A percentile compares a stretch with the other conserved stretches of the same genome.
Conservation (phyloP, 2,797 vertebrate genomes). For the Urosaurus nigricauda region DNA sequence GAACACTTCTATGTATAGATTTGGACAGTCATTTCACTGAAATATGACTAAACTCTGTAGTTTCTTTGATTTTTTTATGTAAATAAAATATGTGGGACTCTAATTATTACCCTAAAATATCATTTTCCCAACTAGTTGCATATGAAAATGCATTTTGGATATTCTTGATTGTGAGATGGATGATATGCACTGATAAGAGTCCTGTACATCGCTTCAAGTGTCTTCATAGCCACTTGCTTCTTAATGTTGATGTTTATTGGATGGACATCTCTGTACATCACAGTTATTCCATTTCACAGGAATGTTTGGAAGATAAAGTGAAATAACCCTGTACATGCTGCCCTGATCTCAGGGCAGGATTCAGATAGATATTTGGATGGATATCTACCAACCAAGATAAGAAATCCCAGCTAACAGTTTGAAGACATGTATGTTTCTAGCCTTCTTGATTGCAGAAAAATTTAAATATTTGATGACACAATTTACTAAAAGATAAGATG, state of each 20-base stretch:
- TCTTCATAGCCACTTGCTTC: not conserved
- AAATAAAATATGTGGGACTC: not conserved
- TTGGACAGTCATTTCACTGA: not conserved
- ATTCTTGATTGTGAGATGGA: not conserved
- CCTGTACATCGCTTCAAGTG: not conserved
- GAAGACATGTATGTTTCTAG: no score
- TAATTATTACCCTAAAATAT: not conserved
- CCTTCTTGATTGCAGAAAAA: not conserved
- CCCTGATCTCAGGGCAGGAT: not conserved
- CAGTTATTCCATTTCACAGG: no score
- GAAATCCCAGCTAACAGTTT: no score
- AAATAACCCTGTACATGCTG: not conserved
- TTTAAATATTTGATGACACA: not conserved
- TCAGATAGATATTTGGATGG: no score
- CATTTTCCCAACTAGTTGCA: not conserved
- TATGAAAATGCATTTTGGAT: not conserved
- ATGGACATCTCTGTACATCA: not conserved
- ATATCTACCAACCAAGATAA: no score
- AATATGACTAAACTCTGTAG: not conserved
- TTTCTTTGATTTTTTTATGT: not conserved
- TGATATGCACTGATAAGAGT: not conserved
- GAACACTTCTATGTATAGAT: not conserved
- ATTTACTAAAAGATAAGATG: not conserved
- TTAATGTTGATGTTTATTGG: not conserved
- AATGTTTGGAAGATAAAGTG: not conserved